Evolutionary conservation across 2,888 invertebrate species (phyloP).

Genomic region (Lochmaea capreae): DNA sequence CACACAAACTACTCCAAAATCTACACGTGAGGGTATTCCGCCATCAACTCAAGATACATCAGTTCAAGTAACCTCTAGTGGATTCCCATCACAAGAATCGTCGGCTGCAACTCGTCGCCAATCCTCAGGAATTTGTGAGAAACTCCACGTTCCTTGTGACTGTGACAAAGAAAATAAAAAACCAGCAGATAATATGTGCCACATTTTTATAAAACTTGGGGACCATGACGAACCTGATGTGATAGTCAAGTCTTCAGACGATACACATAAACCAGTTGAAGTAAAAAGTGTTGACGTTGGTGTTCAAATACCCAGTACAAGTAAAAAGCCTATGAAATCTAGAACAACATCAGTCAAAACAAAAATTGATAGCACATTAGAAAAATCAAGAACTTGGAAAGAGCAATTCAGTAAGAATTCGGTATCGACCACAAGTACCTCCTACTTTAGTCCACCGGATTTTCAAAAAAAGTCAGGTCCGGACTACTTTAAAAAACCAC

Average conservation of each 20-base stretch:
- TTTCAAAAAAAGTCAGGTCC: conserved; percentile 46
- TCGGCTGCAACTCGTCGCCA: neutral
- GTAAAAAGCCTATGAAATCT: conserved; percentile 9
- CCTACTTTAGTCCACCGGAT: conserved; percentile 63
- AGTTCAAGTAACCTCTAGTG: neutral
- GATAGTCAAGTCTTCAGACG: neutral
- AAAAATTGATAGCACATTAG: conserved; percentile 10
- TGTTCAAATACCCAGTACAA: conserved; percentile 23
- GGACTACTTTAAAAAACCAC: conserved; percentile 50
- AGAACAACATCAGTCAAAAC: neutral
- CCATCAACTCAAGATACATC: neutral
- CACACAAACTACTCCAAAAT: conserved; percentile 62
- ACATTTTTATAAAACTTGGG: conserved; percentile 61
- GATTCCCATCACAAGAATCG: neutral
- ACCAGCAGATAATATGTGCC: conserved; percentile 55
- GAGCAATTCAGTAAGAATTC: conserved; percentile 59
- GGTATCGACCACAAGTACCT: conserved; percentile 58
- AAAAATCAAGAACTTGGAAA: conserved; percentile 55
- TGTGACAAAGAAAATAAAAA: conserved; percentile 47
- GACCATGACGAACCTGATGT: conserved; percentile 57
- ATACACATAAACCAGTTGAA: neutral
- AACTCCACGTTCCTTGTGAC: conserved; percentile 48
- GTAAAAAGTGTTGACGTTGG: conserved; percentile 8
- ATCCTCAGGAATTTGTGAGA: conserved; percentile 22
- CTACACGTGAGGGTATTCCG: conserved; percentile 25